Evolutionary conservation across 2,797 vertebrate species (phyloP), one percentile per base, ranked within the genome.

Genomic region (Tachyglossus aculeatus): DNA sequence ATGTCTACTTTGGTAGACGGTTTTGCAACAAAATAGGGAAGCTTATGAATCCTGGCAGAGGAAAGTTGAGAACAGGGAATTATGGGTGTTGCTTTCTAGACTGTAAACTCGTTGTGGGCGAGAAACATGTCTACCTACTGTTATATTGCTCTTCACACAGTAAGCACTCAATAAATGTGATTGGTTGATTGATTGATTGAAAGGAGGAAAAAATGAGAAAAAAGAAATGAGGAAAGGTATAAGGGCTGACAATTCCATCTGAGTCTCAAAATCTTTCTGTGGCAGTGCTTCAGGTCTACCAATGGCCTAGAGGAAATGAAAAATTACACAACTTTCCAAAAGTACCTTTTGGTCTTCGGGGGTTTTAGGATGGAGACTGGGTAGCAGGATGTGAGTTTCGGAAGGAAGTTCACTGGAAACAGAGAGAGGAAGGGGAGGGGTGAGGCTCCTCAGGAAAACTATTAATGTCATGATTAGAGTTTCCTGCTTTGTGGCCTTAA

Each of bases 361-460:
- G 3, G 2, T 67, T 75, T 38, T 14, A 9, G 52, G 57, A 55
- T 48, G 67, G 54, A 37, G 44, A 48, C 62, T 70, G 60, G 72
- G 44, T 3, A 0, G 61, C 68, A 80, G 84, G 83, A 90, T 82
- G 77, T 82, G 74, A 63, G 62, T 24, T 70, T 76, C 67, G 80
- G 79, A 89, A 90, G 85, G 82, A 88, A 86, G 81, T 83, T 81
- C 78, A 68, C 16, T 86, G 78, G 83, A 83, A 84, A 82, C 82
- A 85, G 83, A 86, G 74, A 85, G 77, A 88, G 85, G 80, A 89
- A 90, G 81, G 80, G 81, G 81, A 85, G 78, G 73, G 77, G 86
- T 86, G 81, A 87, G 79, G 71, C 78, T 50, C 47, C 74, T 84
- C 80, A 82, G 79, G 79, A 86, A 88, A 84, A 56, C 33, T 67